Conservation (phyloP, 2,888 invertebrate genomes). For the Drosophila pegasa region DNA sequence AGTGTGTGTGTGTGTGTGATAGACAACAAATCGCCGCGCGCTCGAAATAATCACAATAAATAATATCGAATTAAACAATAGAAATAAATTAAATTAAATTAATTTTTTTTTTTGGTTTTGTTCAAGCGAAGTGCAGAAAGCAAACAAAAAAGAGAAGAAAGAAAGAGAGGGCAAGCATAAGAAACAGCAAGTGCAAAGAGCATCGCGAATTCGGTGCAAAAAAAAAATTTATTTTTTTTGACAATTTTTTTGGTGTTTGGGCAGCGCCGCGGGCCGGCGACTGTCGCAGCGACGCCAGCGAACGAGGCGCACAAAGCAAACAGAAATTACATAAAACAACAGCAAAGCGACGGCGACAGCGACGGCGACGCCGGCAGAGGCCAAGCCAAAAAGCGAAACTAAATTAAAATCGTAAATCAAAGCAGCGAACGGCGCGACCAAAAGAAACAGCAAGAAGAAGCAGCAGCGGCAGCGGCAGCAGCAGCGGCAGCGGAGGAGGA, state of each 20-base stretch:
- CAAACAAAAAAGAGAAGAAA: too few species aligned
- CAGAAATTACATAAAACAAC: constrained; percentile 54
- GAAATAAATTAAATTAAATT: constrained; percentile 8
- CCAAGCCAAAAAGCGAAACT: constrained; percentile 36
- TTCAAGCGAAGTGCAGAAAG: not conserved
- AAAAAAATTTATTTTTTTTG: too few species aligned
- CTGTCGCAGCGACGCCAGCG: constrained; percentile 32
- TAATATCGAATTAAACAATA: constrained; percentile 27
- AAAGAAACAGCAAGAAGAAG: not conserved
- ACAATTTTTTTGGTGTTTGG: constrained; percentile 48
- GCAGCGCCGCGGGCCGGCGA: constrained; percentile 57
- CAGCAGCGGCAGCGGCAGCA: constrained; percentile 2
- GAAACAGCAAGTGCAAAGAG: constrained; percentile 10
- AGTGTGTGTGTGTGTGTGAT: constrained; percentile 27
- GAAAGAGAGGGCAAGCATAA: too few species aligned
- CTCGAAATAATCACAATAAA: constrained; percentile 26
- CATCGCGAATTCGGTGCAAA: constrained; percentile 24
- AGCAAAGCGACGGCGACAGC: constrained; percentile 13
- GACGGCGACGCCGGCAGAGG: constrained; percentile 1
- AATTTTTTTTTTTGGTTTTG: not conserved
- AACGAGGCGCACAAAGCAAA: constrained; percentile 48
- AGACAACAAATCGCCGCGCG: constrained; percentile 57
- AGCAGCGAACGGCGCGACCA: constrained; percentile 6
- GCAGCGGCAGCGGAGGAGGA: constrained; percentile 4
- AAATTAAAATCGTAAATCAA: constrained; percentile 62